phyloP scores from a whole-genome alignment of 2,888 invertebrate genomes.

The Andrena bicolor region DNA sequence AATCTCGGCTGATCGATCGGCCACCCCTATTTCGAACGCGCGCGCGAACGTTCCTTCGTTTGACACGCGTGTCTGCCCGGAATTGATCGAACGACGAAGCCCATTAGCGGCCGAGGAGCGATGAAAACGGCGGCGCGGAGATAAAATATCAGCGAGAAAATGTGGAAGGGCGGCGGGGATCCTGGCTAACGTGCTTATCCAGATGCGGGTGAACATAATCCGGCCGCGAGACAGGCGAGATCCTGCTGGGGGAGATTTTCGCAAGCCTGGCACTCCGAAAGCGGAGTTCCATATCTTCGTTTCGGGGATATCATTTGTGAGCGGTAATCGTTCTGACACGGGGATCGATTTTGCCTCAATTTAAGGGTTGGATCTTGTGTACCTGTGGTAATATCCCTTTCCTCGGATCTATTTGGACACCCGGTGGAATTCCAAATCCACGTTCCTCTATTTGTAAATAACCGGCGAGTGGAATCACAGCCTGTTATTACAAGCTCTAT shows the following conservation, averaged over 20 bases:
- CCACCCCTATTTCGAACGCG: background rate
- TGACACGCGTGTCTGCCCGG: slow-evolving; percentile 2
- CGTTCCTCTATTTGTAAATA: no score
- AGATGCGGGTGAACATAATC: slow-evolving; percentile 73
- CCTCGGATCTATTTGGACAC: no score
- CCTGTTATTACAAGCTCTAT: no score
- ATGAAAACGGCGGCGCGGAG: slow-evolving; percentile 41
- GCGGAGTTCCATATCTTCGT: background rate
- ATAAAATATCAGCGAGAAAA: slow-evolving; percentile 65
- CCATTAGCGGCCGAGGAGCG: slow-evolving; percentile 66
- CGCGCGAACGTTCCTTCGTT: slow-evolving; percentile 17
- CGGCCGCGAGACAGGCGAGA: slow-evolving; percentile 52
- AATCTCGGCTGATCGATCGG: slow-evolving; percentile 30
- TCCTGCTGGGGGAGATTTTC: background rate
- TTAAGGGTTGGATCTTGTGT: background rate
- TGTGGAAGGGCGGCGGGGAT: slow-evolving; percentile 17
- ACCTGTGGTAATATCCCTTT: no score
- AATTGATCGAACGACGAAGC: slow-evolving; percentile 59
- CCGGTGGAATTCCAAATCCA: no score
- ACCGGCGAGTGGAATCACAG: no score
- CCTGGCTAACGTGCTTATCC: slow-evolving; percentile 57
- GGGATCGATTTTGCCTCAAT: background rate
- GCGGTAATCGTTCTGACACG: background rate
- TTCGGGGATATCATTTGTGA: background rate
- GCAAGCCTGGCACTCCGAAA: background rate